phyloP scores from a whole-genome alignment of 2,888 invertebrate species.

The Aspidiotus rigidus region DNA sequence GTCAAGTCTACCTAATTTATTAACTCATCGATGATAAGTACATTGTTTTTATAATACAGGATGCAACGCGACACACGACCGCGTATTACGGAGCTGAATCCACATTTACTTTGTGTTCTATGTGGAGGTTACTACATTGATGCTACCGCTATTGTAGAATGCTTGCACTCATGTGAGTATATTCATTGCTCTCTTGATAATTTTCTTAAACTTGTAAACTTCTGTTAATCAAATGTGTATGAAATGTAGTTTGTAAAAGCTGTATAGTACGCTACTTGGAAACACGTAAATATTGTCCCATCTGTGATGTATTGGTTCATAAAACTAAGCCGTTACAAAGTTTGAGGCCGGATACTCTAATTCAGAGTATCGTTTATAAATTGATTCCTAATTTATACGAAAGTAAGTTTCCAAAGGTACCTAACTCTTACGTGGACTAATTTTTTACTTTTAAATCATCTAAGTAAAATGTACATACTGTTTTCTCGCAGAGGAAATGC shows the following conservation, averaged over 20 bases:
- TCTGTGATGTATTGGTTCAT: conserved; percentile 66
- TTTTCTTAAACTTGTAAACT: background rate
- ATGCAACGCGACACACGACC: conserved; percentile 29
- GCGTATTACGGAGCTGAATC: conserved; percentile 48
- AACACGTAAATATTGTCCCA: conserved; percentile 62
- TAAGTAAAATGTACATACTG: background rate
- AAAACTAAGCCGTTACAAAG: conserved; percentile 62
- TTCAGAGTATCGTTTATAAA: conserved; percentile 69
- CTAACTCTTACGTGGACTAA: background rate
- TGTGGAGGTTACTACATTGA: conserved; percentile 66
- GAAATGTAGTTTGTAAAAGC: conserved; percentile 57
- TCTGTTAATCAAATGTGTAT: background rate
- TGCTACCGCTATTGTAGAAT: conserved; percentile 66
- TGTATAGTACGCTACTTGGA: conserved; percentile 64
- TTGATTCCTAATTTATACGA: conserved; percentile 64
- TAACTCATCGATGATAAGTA: no score
- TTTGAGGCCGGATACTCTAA: conserved; percentile 58
- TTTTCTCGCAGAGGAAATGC: conserved; percentile 34
- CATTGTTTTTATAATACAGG: background rate
- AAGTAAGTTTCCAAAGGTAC: conserved; percentile 51
- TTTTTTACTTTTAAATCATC: background rate
- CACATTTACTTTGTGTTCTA: conserved; percentile 57
- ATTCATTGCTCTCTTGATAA: background rate
- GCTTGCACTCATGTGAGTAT: conserved; percentile 60
- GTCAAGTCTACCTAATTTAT: no score